Percentiles rank a stretch among this genome's conserved stretches.
Evolutionary conservation across 2,113 vertebrate genomes (phyloP).

Genomic region (Glaucidium brasilianum): DNA sequence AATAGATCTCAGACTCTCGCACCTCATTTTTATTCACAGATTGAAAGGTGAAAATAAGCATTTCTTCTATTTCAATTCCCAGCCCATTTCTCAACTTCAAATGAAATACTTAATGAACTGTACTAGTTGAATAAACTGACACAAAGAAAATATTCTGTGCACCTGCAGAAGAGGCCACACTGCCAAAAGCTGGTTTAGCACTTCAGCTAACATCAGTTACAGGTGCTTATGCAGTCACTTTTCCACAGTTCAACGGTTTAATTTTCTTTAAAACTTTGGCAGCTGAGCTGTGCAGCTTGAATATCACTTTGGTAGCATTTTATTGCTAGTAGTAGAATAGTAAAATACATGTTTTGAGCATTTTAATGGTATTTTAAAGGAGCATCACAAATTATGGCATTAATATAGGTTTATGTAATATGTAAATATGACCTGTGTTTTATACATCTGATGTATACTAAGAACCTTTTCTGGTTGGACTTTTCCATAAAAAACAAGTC

Average conservation of each 20-base stretch:
- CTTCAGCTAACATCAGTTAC: constrained; percentile 33
- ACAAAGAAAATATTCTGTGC: constrained; percentile 39
- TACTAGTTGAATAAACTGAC: constrained; percentile 49
- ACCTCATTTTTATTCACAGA: constrained; percentile 56
- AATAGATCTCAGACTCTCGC: constrained; percentile 1
- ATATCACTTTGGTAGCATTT: not conserved
- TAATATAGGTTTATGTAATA: not conserved
- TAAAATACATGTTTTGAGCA: not conserved
- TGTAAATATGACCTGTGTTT: not conserved
- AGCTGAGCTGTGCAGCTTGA: constrained; percentile 4
- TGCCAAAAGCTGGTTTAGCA: constrained; percentile 51
- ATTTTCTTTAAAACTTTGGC: constrained; percentile 41
- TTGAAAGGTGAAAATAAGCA: constrained; percentile 49
- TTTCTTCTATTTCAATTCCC: constrained; percentile 54
- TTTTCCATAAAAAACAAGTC: not conserved
- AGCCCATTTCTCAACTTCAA: constrained; percentile 51
- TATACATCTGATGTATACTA: not conserved
- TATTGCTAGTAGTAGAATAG: not conserved
- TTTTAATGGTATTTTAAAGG: not conserved
- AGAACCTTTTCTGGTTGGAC: not conserved
- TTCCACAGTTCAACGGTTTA: not conserved
- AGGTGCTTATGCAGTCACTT: constrained; percentile 41
- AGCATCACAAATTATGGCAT: not conserved
- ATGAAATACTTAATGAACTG: constrained; percentile 49
- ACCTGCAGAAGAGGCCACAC: not conserved